phyloP scores from a whole-genome alignment of 2,797 vertebrate species.

The Etheostoma nigrum region DNA sequence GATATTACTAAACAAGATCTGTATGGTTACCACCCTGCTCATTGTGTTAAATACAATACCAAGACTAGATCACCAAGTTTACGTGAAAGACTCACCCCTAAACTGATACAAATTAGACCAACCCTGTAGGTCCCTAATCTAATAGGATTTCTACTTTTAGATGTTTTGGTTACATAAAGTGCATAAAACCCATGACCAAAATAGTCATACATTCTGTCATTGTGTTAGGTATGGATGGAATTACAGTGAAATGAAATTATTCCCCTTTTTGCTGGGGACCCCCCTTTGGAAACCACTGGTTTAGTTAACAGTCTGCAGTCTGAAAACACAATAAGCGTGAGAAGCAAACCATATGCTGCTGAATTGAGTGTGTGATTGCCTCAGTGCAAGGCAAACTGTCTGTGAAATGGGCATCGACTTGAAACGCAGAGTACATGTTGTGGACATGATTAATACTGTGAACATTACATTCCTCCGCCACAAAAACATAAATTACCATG shows the following conservation, averaged over 20 bases:
- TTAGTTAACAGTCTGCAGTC: neutral
- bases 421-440: conserved; percentile 6
- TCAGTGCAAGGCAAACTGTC: conserved; percentile 8
- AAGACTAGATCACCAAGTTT: neutral
- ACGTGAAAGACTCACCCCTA: too few species aligned
- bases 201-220: too few species aligned
- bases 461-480: neutral
- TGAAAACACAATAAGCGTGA: conserved; percentile 10
- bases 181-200: too few species aligned
- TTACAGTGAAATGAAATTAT: too few species aligned
- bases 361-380: conserved; percentile 24
- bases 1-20: neutral
- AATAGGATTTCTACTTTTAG: too few species aligned
- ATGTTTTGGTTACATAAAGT: too few species aligned
- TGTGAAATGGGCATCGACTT: conserved; percentile 18
- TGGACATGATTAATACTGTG: conserved; percentile 14
- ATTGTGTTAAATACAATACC: conserved; percentile 4
- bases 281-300: too few species aligned
- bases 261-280: too few species aligned
- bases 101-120: too few species aligned
- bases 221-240: too few species aligned
- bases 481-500: conserved; percentile 14
- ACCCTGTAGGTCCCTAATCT: too few species aligned
- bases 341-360: neutral
- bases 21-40: neutral